phyloP scores from a whole-genome alignment of 2,888 invertebrate species.

The Acanthosepion esculentum region DNA sequence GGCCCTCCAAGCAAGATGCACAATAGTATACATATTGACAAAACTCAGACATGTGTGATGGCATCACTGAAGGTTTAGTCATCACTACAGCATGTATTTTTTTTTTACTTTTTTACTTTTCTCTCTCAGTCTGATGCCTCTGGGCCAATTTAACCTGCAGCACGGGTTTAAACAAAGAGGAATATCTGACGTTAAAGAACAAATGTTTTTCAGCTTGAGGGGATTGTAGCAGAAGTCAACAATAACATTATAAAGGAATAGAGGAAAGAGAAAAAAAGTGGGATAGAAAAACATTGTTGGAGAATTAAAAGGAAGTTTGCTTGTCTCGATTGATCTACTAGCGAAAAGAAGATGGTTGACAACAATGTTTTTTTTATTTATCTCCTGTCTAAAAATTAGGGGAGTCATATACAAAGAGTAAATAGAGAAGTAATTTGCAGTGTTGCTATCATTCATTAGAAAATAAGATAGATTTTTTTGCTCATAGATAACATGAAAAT shows the following conservation, averaged over 20 bases:
- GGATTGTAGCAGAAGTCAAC: neutral
- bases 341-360: neutral
- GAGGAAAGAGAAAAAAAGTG: neutral
- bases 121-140: neutral
- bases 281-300: neutral
- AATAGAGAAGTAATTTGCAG: too few species aligned
- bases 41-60: slow-evolving; percentile 33
- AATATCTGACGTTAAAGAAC: slow-evolving; percentile 18
- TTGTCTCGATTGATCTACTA: neutral
- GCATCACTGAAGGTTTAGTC: neutral
- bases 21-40: neutral
- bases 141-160: neutral
- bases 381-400: too few species aligned
- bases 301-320: neutral
- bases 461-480: too few species aligned
- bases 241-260: neutral
- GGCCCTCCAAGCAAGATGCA: neutral
- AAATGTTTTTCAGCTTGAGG: neutral
- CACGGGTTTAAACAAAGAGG: neutral
- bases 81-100: neutral
- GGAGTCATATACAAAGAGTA: too few species aligned
- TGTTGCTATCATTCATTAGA: too few species aligned
- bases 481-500: too few species aligned
- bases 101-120: neutral
- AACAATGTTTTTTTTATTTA: neutral